Conservation (phyloP, 2,797 vertebrate species). For the Gallirallus australis region DNA sequence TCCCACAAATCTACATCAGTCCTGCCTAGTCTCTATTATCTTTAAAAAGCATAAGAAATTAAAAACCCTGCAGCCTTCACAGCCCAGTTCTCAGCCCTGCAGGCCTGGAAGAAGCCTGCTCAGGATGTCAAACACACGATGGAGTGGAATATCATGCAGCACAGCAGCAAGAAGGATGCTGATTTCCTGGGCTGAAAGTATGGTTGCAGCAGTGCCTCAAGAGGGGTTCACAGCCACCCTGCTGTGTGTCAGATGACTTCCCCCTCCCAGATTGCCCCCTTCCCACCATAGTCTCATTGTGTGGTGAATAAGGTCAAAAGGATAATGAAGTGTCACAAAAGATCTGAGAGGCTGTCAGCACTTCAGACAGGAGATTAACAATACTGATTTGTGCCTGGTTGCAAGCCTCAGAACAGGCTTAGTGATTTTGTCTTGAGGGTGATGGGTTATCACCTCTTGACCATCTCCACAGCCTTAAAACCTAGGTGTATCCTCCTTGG, state of each 20-base stretch:
- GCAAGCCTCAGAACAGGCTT: background rate
- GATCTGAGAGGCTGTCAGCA: background rate
- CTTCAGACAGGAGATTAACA: background rate
- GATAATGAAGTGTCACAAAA: background rate
- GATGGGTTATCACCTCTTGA: background rate
- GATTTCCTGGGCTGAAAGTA: background rate
- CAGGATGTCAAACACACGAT: fast-evolving
- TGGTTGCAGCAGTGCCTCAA: fast-evolving
- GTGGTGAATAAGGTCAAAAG: background rate
- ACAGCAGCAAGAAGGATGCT: background rate
- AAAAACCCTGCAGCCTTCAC: background rate
- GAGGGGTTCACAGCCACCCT: fast-evolving
- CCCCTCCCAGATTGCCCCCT: background rate
- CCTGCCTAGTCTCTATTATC: background rate
- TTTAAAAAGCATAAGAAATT: background rate
- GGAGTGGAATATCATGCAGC: background rate
- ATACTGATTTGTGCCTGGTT: background rate
- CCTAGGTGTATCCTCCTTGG: fast-evolving
- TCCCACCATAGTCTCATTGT: background rate
- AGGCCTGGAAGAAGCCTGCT: background rate
- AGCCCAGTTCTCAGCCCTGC: background rate
- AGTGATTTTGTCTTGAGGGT: background rate
- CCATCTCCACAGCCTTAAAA: background rate
- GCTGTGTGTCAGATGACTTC: background rate
- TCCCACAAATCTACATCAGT: background rate